Evolutionary conservation across 1,140 invertebrate species (phyloP).

Genomic region (Lordiphosa collinella): DNA sequence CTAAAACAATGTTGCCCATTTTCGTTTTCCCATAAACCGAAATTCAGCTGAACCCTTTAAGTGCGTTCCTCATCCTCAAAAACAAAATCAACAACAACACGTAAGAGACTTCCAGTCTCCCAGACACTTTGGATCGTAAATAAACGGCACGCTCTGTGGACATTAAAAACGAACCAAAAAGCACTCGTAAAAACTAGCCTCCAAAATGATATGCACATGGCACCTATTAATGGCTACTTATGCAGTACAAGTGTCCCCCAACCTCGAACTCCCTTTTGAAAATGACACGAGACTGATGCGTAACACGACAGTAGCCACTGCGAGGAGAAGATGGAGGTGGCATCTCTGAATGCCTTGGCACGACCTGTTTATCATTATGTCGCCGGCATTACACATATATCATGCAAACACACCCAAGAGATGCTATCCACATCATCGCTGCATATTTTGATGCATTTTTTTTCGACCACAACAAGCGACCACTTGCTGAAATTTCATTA

Average conservation of each 20-base stretch:
- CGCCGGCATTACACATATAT: slow-evolving; percentile 68
- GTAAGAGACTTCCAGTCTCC: slow-evolving; percentile 10
- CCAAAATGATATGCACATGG: slow-evolving; percentile 62
- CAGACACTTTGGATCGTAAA: slow-evolving; percentile 50
- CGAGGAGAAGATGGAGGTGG: slow-evolving; percentile 12
- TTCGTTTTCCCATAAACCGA: slow-evolving; percentile 42
- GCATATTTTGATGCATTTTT: slow-evolving; percentile 68
- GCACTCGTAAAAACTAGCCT: slow-evolving; percentile 58
- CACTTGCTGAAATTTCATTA: slow-evolving; percentile 77
- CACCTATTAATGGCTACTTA: slow-evolving; percentile 76
- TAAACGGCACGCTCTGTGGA: slow-evolving; percentile 63
- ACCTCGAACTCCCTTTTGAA: slow-evolving; percentile 4
- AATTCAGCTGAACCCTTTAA: slow-evolving; percentile 62
- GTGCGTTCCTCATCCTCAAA: slow-evolving; percentile 33
- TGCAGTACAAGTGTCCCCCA: slow-evolving; percentile 58
- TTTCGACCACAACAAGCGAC: slow-evolving; percentile 60
- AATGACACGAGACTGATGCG: slow-evolving; percentile 66
- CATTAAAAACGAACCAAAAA: slow-evolving; percentile 51
- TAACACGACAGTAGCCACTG: slow-evolving; percentile 49
- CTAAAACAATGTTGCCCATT: slow-evolving; percentile 46
- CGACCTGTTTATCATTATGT: slow-evolving; percentile 74
- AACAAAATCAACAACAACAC: not conserved
- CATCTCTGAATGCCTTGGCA: slow-evolving; percentile 2
- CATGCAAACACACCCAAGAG: slow-evolving; percentile 43
- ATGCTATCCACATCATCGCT: slow-evolving; percentile 51